Evolutionary conservation across 2,888 invertebrate genomes (phyloP), one percentile per base, ranked within the genome.

Genomic region (Oxyscelio sp.): DNA sequence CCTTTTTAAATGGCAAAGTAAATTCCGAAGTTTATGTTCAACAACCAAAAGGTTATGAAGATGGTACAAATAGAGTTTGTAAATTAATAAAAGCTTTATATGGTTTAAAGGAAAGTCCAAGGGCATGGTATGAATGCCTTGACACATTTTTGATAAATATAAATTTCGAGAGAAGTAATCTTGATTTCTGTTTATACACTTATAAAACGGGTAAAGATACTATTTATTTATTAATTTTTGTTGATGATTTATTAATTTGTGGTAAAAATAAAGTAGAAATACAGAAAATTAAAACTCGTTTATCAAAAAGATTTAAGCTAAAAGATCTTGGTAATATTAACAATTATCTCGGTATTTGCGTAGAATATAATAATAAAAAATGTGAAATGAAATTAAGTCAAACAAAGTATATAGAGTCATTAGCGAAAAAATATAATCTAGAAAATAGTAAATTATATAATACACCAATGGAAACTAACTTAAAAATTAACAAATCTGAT

Each of bases 51-150:
- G 82, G 85, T 17, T 75, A 74, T 68, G 43, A 74, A 58, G 54
- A 79, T 31, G 56, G 43, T 6, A 56, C 24, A 43, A 56, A 63
- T 27, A 68, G 31, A 83, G 83, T 85, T 0, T 85, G 45, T 31
- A 75, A 78, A 65, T 48, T 85, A 78, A n/a, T 17, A 17, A 87
- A 88, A 74, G 50, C 87, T 4, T 58, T 89, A 19, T 88, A 87
- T 71, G 87, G 86, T 13, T 73, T 89, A 43, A 70, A 63, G 21
- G 85, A 88, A 74, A 86, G 79, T 48, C 84, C 87, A 9, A 77
- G 87, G 40, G 40, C 61, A 4, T 87, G 87, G 85, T 87, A 87
- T 45, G 84, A 89, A 43, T 85, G 80, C 68, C 81, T 88, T 38
- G 61, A 82, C 65, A 50, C 79, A n/a, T 86, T 52, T 70, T 15